A percentile compares a stretch with the other conserved stretches of the same genome.
Conservation (phyloP, 2,113 vertebrate species). For the Mus pahari region DNA sequence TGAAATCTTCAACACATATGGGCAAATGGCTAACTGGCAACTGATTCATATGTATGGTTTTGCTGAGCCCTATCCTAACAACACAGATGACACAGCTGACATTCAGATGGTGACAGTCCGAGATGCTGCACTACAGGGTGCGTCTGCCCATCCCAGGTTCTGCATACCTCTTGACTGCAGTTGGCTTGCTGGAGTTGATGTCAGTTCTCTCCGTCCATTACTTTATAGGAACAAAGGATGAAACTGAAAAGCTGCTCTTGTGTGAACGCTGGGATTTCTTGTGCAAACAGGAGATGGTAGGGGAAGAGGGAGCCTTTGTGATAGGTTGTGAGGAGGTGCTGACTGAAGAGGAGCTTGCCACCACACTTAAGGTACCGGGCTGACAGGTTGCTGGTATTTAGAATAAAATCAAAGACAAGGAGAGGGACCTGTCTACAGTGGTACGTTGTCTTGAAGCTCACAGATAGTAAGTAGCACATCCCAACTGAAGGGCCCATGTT, state of each 20-base stretch:
- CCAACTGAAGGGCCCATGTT: conserved; percentile 27
- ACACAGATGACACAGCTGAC: conserved; percentile 92
- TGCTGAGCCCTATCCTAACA: conserved; percentile 89
- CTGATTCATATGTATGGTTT: conserved; percentile 99
- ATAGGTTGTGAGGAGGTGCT: conserved; percentile 91
- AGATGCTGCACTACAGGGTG: conserved; percentile 89
- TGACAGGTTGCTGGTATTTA: neutral
- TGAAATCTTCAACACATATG: conserved; percentile 97
- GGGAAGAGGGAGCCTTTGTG: conserved; percentile 92
- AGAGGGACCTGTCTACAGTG: too few relatives aligned
- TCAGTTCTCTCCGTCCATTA: neutral
- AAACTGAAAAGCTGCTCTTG: conserved; percentile 85
- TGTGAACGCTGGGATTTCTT: conserved; percentile 91
- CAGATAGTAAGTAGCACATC: neutral
- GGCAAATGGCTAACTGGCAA: conserved; percentile 97
- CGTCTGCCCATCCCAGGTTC: neutral
- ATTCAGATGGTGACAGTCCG: conserved; percentile 90
- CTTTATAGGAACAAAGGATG: conserved; percentile 83
- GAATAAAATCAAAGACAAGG: neutral
- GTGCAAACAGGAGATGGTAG: conserved; percentile 89
- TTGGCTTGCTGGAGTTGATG: neutral
- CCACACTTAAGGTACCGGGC: conserved; percentile 91
- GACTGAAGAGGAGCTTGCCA: conserved; percentile 92
- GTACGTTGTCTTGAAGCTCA: neutral
- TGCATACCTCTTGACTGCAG: neutral